Evolutionary conservation across 2,797 vertebrate genomes (phyloP).

Genomic region (Pelochelys cantorii): DNA sequence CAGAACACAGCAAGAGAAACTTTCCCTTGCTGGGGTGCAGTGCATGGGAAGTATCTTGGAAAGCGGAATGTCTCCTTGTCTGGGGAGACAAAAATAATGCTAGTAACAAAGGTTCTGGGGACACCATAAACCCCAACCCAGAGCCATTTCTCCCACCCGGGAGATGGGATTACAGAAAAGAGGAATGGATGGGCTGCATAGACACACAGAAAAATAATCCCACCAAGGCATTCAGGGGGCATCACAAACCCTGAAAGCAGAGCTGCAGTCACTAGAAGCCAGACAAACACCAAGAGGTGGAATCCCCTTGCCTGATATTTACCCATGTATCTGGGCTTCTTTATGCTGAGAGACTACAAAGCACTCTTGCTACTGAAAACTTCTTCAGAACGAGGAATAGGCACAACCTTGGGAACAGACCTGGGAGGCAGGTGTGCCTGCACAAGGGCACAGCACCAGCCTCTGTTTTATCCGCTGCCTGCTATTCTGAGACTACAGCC

Average conservation of each 20-base stretch:
- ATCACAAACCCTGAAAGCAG: slow-evolving; percentile 61
- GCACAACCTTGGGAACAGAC: slow-evolving; percentile 52
- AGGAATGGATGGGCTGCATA: slow-evolving; percentile 38
- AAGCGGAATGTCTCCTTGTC: slow-evolving; percentile 6
- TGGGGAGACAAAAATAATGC: slow-evolving; percentile 45
- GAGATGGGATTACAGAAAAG: slow-evolving; percentile 68
- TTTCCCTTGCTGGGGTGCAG: slow-evolving; percentile 40
- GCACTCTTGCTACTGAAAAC: slow-evolving; percentile 55
- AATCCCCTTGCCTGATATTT: slow-evolving; percentile 52
- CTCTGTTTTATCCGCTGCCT: slow-evolving; percentile 41
- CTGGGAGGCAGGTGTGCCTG: slow-evolving; percentile 17
- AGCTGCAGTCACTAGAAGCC: slow-evolving; percentile 54
- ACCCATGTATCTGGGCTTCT: slow-evolving; percentile 44
- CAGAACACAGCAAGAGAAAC: slow-evolving; percentile 57
- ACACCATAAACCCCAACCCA: slow-evolving; percentile 43
- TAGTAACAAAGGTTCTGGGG: slow-evolving; percentile 45
- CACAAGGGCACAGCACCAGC: slow-evolving; percentile 22
- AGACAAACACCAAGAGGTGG: slow-evolving; percentile 54
- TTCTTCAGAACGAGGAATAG: slow-evolving; percentile 51
- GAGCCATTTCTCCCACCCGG: slow-evolving; percentile 57
- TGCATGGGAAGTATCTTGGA: slow-evolving; percentile 37
- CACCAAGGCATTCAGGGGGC: slow-evolving; percentile 68
- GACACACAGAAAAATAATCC: slow-evolving; percentile 59
- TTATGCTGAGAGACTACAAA: slow-evolving; percentile 23
- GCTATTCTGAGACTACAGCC: slow-evolving; percentile 40